Evolutionary conservation across 2,797 vertebrate genomes (phyloP).

Genomic region (Spinibarbus caldwelli): DNA sequence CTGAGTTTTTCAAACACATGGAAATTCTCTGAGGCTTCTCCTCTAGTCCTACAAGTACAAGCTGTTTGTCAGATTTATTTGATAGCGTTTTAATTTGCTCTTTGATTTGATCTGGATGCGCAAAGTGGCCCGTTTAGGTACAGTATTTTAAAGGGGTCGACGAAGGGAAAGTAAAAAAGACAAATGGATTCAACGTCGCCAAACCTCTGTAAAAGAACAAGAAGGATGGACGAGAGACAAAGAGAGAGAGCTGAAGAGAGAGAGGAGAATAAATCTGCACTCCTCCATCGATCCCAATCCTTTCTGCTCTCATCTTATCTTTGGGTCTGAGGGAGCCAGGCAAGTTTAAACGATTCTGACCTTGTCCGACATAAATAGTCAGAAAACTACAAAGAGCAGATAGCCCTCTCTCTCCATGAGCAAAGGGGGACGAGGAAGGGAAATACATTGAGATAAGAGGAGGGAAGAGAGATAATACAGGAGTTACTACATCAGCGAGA

Average conservation of each 20-base stretch:
- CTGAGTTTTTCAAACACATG: neutral
- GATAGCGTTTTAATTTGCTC: constrained; percentile 70
- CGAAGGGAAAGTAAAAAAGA: constrained; percentile 51
- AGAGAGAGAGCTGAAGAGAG: constrained; percentile 30
- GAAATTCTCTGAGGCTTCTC: neutral
- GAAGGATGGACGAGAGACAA: constrained; percentile 39
- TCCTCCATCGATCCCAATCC: constrained; percentile 77
- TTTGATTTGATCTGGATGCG: constrained; percentile 65
- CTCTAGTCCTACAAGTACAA: constrained; percentile 25
- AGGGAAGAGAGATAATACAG: constrained; percentile 73
- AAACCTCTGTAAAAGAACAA: constrained; percentile 42
- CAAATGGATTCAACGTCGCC: constrained; percentile 50
- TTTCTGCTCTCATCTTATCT: constrained; percentile 83
- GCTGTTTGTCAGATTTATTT: constrained; percentile 69
- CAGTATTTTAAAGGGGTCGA: constrained; percentile 75
- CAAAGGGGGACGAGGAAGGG: constrained; percentile 52
- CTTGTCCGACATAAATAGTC: constrained; percentile 93
- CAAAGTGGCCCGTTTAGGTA: constrained; percentile 77
- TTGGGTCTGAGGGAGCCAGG: constrained; percentile 82
- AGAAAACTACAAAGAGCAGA: constrained; percentile 86
- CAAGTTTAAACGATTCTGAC: constrained; percentile 92
- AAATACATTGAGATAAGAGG: constrained; percentile 72
- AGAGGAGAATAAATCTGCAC: constrained; percentile 75
- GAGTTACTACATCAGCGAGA: constrained; percentile 77
- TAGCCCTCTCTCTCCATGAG: constrained; percentile 77